Percentiles rank a stretch among this genome's conserved stretches.
phyloP scores from a whole-genome alignment of 2,797 vertebrate species.

The Pantherophis vulpinus region DNA sequence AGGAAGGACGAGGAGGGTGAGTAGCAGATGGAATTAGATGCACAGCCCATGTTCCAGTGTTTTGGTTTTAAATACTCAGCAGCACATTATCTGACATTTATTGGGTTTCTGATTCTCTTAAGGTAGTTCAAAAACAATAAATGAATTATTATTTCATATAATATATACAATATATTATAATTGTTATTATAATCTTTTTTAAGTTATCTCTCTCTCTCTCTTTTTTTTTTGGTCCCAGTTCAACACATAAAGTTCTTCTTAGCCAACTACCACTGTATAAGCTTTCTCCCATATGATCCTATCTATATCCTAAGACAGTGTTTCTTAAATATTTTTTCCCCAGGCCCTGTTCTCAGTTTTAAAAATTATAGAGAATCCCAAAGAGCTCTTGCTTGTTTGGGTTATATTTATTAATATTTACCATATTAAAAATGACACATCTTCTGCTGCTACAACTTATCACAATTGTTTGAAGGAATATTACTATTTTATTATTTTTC shows the following conservation, averaged over 20 bases:
- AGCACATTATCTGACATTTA: background rate
- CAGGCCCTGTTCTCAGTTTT: background rate
- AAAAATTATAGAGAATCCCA: background rate
- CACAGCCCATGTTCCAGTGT: background rate
- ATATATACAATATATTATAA: background rate
- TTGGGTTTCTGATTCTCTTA: background rate
- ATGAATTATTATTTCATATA: background rate
- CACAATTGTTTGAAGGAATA: background rate
- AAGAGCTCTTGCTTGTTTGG: background rate
- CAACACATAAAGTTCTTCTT: background rate
- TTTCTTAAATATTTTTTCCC: background rate
- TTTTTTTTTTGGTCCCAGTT: background rate
- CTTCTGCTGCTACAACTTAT: background rate
- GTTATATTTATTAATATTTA: background rate
- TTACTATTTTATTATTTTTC: background rate
- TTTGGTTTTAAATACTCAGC: background rate
- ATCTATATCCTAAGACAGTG: background rate
- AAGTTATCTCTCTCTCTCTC: background rate
- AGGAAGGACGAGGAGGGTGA: background rate
- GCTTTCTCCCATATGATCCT: background rate
- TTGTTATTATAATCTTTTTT: background rate
- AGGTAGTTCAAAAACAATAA: constrained; percentile 23
- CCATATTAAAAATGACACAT: background rate
- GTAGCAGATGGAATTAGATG: background rate
- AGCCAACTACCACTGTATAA: background rate